These are phyloP conservation scores for Cyanoramphus novaezelandiae DNA, from an alignment of 2,113 vertebrate species.

Conservation along the genomic window DNA sequence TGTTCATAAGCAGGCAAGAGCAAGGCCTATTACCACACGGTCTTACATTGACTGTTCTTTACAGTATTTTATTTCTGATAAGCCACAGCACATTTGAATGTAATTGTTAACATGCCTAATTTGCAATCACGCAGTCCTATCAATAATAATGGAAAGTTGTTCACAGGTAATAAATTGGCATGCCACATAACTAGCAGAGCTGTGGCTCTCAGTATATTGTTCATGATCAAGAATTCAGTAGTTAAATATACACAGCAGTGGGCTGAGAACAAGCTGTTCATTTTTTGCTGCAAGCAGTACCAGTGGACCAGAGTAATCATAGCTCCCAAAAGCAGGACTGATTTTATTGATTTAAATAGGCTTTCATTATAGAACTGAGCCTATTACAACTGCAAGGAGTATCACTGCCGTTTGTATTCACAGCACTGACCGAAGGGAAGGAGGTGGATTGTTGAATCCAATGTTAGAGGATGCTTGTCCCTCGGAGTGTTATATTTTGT, in stretches of 20 bases:
- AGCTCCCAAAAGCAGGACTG: constrained; percentile 44
- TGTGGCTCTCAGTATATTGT: not conserved
- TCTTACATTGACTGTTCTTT: not conserved
- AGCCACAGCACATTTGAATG: constrained; percentile 10
- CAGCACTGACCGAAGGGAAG: not conserved
- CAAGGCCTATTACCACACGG: not conserved
- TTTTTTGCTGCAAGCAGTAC: constrained; percentile 60
- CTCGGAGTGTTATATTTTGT: not conserved
- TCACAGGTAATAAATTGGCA: constrained; percentile 56
- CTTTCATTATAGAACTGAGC: constrained; percentile 36
- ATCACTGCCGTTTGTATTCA: constrained; percentile 10
- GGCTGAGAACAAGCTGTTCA: constrained; percentile 67
- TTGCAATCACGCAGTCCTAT: constrained; percentile 23
- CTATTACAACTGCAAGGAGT: constrained; percentile 16
- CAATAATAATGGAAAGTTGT: constrained; percentile 52
- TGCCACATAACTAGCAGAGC: not conserved
- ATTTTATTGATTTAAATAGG: constrained; percentile 61
- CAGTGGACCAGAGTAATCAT: constrained; percentile 60
- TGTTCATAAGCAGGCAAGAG: not conserved
- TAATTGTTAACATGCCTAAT: constrained; percentile 34
- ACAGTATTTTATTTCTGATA: not conserved
- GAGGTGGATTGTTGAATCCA: not conserved
- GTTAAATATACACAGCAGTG: constrained; percentile 69
- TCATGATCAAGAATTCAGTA: constrained; percentile 50
- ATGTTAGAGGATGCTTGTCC: not conserved